A percentile compares a stretch with the other conserved stretches of the same genome.
These are phyloP conservation scores for Pitangus sulphuratus DNA, from an alignment of 2,797 vertebrate species.

Conservation along the genomic window DNA sequence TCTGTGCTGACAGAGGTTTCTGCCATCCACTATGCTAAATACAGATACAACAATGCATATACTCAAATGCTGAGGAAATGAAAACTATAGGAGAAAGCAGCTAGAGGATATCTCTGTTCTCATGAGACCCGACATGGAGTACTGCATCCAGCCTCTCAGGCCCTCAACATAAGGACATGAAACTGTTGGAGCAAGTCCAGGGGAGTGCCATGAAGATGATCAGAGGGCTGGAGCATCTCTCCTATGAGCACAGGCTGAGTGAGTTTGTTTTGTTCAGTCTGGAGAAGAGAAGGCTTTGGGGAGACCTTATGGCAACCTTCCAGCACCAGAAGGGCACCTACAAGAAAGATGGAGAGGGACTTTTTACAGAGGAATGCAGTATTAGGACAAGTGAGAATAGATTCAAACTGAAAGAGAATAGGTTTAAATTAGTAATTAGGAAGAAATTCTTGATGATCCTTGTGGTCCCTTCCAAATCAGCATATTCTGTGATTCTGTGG, in stretches of 20 bases:
- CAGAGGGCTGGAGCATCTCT: neutral
- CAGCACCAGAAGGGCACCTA: neutral
- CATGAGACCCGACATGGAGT: neutral
- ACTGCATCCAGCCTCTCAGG: neutral
- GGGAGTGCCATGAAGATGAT: neutral
- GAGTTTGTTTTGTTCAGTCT: fast-evolving
- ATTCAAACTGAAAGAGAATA: neutral
- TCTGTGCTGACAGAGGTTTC: neutral
- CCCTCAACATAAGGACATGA: neutral
- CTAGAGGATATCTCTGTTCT: neutral
- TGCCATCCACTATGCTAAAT: neutral
- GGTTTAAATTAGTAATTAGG: neutral
- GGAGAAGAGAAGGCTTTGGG: fast-evolving
- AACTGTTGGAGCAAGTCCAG: neutral
- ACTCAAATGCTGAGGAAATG: neutral
- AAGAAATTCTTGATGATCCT: neutral
- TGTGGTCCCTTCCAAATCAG: neutral
- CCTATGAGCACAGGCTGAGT: neutral
- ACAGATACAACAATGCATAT: neutral
- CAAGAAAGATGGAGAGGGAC: neutral
- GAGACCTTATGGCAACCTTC: neutral
- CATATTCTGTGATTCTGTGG: neutral
- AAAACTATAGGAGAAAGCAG: neutral
- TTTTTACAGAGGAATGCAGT: neutral
- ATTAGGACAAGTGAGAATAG: neutral